Percentiles rank a stretch among this genome's conserved stretches.
Evolutionary conservation across 30 jellyfish, hydroid and myxozoan genomes (phyloP).

Genomic region (Morbakka virulenta): DNA sequence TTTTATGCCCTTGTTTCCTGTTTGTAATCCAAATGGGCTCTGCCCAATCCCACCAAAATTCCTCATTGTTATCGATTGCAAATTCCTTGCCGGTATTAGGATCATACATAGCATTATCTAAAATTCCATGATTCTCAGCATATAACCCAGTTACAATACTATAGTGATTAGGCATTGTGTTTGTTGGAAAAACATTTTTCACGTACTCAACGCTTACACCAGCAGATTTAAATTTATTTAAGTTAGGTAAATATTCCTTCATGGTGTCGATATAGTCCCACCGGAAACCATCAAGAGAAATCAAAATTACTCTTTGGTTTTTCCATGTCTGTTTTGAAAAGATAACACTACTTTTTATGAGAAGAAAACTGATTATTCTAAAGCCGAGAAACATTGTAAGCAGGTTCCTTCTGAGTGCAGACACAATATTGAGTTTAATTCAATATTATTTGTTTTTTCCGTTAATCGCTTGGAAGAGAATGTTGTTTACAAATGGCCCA

Average conservation of each 20-base stretch:
- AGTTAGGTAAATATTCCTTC: too few relatives aligned
- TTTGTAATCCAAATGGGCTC: slow-evolving; percentile 80
- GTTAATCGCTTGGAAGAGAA: too few relatives aligned
- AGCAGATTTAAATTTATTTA: slow-evolving; percentile 35
- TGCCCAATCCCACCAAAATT: slow-evolving; percentile 78
- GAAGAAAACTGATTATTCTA: too few relatives aligned
- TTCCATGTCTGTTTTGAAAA: too few relatives aligned
- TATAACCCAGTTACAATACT: slow-evolving; percentile 88
- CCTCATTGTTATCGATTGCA: slow-evolving; percentile 51
- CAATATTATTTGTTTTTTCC: too few relatives aligned
- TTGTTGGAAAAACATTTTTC: slow-evolving; percentile 84
- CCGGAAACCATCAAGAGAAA: slow-evolving; percentile 94
- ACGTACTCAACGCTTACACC: slow-evolving; percentile 91
- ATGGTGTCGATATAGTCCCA: too few relatives aligned
- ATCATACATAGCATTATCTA: slow-evolving; percentile 76
- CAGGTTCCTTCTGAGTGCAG: too few relatives aligned
- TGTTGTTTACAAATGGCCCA: too few relatives aligned
- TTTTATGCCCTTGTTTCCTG: slow-evolving; percentile 55
- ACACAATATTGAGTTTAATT: too few relatives aligned
- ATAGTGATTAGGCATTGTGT: slow-evolving; percentile 86
- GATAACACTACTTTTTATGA: too few relatives aligned
- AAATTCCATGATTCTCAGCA: slow-evolving; percentile 92
- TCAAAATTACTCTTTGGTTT: slow-evolving; percentile 64
- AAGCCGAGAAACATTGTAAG: too few relatives aligned
- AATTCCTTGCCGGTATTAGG: slow-evolving; percentile 55